Evolutionary conservation across 2,888 invertebrate species (phyloP).

Genomic region (Stenurella melanura): DNA sequence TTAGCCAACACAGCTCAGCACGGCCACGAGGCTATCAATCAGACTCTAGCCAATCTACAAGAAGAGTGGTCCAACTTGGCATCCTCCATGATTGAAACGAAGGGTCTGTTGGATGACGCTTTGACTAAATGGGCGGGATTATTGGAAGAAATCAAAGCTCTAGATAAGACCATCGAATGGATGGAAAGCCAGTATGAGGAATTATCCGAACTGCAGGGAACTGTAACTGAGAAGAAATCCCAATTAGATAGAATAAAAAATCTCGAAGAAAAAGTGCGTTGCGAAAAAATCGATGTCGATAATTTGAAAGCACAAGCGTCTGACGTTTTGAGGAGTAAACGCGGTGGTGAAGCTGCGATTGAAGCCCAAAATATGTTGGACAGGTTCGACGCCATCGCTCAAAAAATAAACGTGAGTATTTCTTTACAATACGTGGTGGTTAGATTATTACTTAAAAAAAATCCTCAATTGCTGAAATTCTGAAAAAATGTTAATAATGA

Average conservation of each 20-base stretch:
- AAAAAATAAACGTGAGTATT: conserved; percentile 80
- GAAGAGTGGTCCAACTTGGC: conserved; percentile 92
- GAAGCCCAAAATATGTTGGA: conserved; percentile 91
- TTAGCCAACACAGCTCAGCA: conserved; percentile 92
- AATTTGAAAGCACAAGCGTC: conserved; percentile 87
- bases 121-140: conserved; percentile 94
- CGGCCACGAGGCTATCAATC: conserved; percentile 91
- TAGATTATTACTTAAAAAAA: too few species aligned
- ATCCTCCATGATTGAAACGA: conserved; percentile 92
- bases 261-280: conserved; percentile 90
- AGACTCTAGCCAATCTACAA: conserved; percentile 87
- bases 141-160: conserved; percentile 89
- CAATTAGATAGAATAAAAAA: conserved; percentile 90
- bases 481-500: too few species aligned
- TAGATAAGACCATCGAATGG: conserved; percentile 88
- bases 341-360: conserved; percentile 87
- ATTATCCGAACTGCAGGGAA: conserved; percentile 84
- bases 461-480: too few species aligned
- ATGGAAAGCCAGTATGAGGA: conserved; percentile 85
- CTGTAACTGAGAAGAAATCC: conserved; percentile 89
- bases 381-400: conserved; percentile 87
- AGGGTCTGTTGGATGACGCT: conserved; percentile 89
- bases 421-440: neutral
- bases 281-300: conserved; percentile 93
- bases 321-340: conserved; percentile 90